Evolutionary conservation across 2,888 invertebrate genomes (phyloP).

Genomic region (Ypsolopha sequella): DNA sequence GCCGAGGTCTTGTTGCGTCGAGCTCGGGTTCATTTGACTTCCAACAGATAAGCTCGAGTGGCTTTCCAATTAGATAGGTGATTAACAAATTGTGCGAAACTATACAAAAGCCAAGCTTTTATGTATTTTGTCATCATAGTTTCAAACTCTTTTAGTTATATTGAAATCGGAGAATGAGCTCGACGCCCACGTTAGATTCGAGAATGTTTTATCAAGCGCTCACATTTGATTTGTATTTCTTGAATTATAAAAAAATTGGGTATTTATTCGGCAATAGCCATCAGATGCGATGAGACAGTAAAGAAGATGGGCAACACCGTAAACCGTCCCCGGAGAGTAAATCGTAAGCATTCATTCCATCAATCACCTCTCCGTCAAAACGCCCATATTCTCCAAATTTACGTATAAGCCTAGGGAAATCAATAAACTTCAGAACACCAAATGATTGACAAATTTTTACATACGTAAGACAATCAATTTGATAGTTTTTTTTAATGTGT

Average conservation of each 20-base stretch:
- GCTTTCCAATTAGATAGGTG: constrained; percentile 65
- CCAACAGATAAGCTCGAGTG: constrained; percentile 42
- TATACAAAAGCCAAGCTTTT: constrained; percentile 59
- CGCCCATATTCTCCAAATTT: constrained; percentile 42
- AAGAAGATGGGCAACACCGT: constrained; percentile 36
- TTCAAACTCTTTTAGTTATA: background rate
- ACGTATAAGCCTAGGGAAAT: constrained; percentile 10
- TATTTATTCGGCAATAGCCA: background rate
- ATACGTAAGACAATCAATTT: background rate
- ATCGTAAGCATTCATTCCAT: constrained; percentile 32
- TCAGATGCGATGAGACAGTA: background rate
- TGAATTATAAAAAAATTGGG: background rate
- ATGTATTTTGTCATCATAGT: constrained; percentile 21
- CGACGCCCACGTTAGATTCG: constrained; percentile 19
- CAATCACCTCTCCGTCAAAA: constrained; percentile 50
- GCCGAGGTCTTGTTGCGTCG: constrained; percentile 47
- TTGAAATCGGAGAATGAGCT: constrained; percentile 6
- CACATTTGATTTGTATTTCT: background rate
- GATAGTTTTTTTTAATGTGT: background rate
- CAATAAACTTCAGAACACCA: constrained; percentile 16
- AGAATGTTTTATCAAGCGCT: constrained; percentile 17
- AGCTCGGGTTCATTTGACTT: constrained; percentile 35
- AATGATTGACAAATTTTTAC: constrained; percentile 2
- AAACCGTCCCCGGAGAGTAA: constrained; percentile 58
- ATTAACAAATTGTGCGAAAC: constrained; percentile 63